These are phyloP conservation scores for Hippocampus comes DNA, from an alignment of 2,113 vertebrate species.

Conservation along the genomic window DNA sequence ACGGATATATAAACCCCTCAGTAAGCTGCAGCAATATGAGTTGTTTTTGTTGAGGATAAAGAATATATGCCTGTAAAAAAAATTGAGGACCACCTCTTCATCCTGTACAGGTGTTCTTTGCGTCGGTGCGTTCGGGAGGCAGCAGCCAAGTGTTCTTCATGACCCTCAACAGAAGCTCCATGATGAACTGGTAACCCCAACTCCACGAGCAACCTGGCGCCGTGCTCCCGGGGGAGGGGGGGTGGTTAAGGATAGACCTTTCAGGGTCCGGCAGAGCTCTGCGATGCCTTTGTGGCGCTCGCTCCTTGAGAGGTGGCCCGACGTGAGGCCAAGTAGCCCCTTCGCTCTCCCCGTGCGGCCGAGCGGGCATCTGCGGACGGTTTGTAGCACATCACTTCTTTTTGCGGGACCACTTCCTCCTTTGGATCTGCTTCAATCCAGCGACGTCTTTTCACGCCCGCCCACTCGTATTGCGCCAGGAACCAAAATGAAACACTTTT, in stretches of 20 bases:
- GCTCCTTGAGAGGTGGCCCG: conserved; percentile 9
- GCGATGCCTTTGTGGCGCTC: conserved; percentile 13
- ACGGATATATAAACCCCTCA: too few relatives aligned
- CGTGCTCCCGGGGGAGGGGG: conserved; percentile 16
- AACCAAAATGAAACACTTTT: not conserved
- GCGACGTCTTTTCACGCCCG: not conserved
- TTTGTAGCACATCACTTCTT: conserved; percentile 51
- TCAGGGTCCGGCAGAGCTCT: not conserved
- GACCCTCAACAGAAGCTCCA: conserved; percentile 99
- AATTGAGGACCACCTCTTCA: too few relatives aligned
- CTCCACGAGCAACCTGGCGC: conserved; percentile 14
- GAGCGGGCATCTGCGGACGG: conserved; percentile 22
- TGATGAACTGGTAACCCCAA: conserved; percentile 98
- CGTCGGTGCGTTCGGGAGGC: conserved; percentile 96
- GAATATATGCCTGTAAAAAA: too few relatives aligned
- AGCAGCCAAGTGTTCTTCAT: conserved; percentile 99
- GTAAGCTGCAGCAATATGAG: too few relatives aligned
- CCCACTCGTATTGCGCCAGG: not conserved
- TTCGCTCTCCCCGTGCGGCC: conserved; percentile 13
- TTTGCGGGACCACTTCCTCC: conserved; percentile 8
- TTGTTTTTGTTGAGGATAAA: too few relatives aligned
- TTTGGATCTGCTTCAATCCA: not conserved
- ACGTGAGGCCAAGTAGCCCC: conserved; percentile 29
- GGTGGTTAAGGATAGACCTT: not conserved
- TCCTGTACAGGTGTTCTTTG: conserved; percentile 92